Conservation (phyloP, 2,888 invertebrate genomes). For the Cetonia aurata region DNA sequence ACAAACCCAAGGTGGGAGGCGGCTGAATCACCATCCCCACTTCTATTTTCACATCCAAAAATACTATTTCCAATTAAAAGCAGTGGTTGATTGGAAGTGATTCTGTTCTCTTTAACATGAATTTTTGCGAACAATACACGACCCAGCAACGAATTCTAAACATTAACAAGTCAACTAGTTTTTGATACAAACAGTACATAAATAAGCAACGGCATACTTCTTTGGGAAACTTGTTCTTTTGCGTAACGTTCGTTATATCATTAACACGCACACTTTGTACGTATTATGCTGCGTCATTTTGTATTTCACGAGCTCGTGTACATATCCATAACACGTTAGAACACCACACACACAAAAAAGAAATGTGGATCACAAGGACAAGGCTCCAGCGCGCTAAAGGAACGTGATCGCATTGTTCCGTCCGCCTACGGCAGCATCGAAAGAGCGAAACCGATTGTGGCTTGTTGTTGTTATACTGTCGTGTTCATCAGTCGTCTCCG, state of each 20-base stretch:
- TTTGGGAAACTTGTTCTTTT: conserved; percentile 24
- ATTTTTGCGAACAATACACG: too few relatives aligned
- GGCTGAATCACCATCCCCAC: too few relatives aligned
- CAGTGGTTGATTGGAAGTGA: too few relatives aligned
- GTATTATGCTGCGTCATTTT: conserved; percentile 2
- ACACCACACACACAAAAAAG: background rate
- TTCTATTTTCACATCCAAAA: too few relatives aligned
- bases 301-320: background rate
- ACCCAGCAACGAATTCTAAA: too few relatives aligned
- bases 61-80: too few relatives aligned
- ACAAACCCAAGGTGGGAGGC: too few relatives aligned
- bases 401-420: conserved; percentile 28
- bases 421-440: conserved; percentile 15
- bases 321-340: background rate
- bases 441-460: conserved; percentile 19
- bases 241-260: conserved; percentile 7
- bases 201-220: conserved; percentile 7
- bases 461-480: conserved; percentile 20
- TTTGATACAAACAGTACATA: too few relatives aligned
- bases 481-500: background rate
- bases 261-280: background rate
- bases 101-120: too few relatives aligned
- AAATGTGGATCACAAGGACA: conserved; percentile 37
- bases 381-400: conserved; percentile 22
- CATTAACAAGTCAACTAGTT: background rate